Evolutionary conservation across 1,140 invertebrate species (phyloP).

Genomic region (Tribolium madens): DNA sequence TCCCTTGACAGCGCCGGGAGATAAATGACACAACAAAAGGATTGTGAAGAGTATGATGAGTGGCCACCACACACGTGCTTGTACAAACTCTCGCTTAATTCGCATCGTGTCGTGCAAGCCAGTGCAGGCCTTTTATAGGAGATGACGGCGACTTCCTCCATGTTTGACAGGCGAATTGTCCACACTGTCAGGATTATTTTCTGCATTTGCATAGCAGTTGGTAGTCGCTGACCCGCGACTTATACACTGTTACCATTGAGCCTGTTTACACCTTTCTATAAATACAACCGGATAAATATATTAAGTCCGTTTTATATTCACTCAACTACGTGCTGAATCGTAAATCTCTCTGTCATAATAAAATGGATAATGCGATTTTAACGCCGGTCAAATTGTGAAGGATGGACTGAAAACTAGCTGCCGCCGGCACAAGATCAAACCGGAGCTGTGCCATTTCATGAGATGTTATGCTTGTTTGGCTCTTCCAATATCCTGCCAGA

Average conservation of each 20-base stretch:
- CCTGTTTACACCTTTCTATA: slow-evolving; percentile 50
- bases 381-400: slow-evolving; percentile 33
- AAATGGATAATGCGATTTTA: slow-evolving; percentile 47
- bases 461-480: no score
- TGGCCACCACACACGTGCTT: slow-evolving; percentile 23
- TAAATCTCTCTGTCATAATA: slow-evolving; percentile 50
- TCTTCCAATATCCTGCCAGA: no score
- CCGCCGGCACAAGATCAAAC: not conserved
- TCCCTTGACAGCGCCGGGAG: not conserved
- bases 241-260: slow-evolving; percentile 31
- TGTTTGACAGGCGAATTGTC: slow-evolving; percentile 26
- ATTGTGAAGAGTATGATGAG: slow-evolving; percentile 21
- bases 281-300: slow-evolving; percentile 53
- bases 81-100: slow-evolving; percentile 24
- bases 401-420: slow-evolving; percentile 2
- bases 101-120: slow-evolving; percentile 3
- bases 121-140: not conserved
- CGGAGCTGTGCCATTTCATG: not conserved
- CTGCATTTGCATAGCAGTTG: slow-evolving; percentile 33
- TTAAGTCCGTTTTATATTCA: slow-evolving; percentile 43
- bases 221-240: slow-evolving; percentile 45
- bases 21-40: slow-evolving; percentile 37
- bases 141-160: slow-evolving; percentile 15
- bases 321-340: slow-evolving; percentile 40
- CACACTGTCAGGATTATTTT: slow-evolving; percentile 17